These are phyloP conservation scores for Chromoteleia sp. DNA, from an alignment of 2,888 invertebrate species.

Conservation along the genomic window DNA sequence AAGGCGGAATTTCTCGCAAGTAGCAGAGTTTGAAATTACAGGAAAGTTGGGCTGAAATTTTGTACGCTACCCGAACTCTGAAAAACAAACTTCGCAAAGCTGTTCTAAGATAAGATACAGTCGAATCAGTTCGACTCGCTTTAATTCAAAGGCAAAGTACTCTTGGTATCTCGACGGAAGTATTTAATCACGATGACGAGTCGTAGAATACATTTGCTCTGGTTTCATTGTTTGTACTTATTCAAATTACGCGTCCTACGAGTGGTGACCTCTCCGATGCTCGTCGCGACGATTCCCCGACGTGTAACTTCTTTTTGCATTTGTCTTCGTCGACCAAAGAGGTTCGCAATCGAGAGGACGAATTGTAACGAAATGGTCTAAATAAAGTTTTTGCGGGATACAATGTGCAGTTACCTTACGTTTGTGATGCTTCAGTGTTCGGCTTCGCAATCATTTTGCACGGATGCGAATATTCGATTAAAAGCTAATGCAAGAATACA, in stretches of 20 bases:
- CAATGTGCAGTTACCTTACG: too few species aligned
- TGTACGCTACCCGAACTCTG: constrained; percentile 10
- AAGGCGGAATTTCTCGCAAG: neutral
- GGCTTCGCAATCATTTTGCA: too few species aligned
- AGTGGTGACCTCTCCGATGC: constrained; percentile 1
- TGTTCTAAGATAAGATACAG: constrained; percentile 20
- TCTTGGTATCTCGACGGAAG: constrained; percentile 15
- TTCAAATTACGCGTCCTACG: neutral
- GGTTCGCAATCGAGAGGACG: too few species aligned
- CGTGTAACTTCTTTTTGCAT: too few species aligned
- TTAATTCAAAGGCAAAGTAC: constrained; percentile 28
- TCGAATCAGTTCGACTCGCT: neutral
- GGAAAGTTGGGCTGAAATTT: constrained; percentile 12
- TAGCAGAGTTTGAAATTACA: constrained; percentile 12
- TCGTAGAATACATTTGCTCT: constrained; percentile 8
- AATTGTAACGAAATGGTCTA: too few species aligned
- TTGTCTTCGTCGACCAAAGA: too few species aligned
- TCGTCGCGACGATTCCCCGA: neutral
- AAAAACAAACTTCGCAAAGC: constrained; percentile 32
- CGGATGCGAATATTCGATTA: too few species aligned
- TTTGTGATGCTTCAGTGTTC: too few species aligned
- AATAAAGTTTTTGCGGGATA: too few species aligned
- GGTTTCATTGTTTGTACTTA: neutral
- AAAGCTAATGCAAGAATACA: too few species aligned
- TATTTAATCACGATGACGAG: constrained; percentile 27